Evolutionary conservation across 1,140 invertebrate species (phyloP), one percentile per base, ranked within the genome.

Genomic region (Listronotus bonariensis): DNA sequence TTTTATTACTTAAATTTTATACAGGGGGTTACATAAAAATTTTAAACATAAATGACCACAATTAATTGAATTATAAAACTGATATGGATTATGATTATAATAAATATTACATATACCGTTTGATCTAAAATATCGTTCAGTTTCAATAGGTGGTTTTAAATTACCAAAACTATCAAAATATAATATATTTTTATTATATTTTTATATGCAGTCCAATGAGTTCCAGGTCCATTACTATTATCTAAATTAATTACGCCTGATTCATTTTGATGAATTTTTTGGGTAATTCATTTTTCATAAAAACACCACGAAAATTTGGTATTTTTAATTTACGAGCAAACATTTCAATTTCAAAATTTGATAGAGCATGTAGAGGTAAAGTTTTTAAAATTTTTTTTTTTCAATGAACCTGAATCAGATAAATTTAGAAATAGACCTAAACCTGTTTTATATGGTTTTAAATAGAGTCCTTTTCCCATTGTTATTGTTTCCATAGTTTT

Each of bases 121-220:
- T 18, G 43, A 49, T 40, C 34, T 49, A 15, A 69, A 63, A 73
- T 74, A 76, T 26, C 65, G 69, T 41, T 75, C 26, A 10, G 34
- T 36, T 74, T 76, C 76, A 57, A 40, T 18, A 34, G 76, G 74
- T 34, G 77, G 76, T 70, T 63, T 59, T 32, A 78, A 62, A 61
- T 78, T 66, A 31, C 74, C 74, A 72, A 65, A 77, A 61, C 74
- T 75, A 69, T 78, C 71, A 56, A 66, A 71, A 63, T 72, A 72
- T 3, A 62, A 17, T 7, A 63, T 55, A 15, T 55, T 67, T 59
- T 70, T 68, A 36, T 68, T 62, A 32, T 64, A 18, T 70, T 78
- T 78, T 65, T 69, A 65, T 77, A 77, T 48, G 75, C 72, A 71
- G 78, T 74, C 76, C 75, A 78, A 73, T 78, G 76, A 40, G 76